Conservation (phyloP, 2,888 invertebrate genomes). For the Gari tellinella region DNA sequence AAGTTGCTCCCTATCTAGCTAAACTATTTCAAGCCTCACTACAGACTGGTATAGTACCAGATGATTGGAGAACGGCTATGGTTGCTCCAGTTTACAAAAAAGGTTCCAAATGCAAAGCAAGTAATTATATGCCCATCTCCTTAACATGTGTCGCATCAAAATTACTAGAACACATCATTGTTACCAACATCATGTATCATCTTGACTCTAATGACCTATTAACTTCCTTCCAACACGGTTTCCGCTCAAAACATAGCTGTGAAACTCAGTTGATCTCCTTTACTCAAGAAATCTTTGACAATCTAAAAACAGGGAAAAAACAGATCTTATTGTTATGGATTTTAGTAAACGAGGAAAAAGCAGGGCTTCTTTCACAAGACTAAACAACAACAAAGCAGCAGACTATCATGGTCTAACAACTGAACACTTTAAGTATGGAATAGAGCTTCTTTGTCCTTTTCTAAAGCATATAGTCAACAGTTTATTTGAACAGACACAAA, state of each 20-base stretch:
- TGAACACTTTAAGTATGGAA: background rate
- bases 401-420: background rate
- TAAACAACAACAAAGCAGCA: slow-evolving; percentile 8
- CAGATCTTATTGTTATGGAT: slow-evolving; percentile 25
- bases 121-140: slow-evolving; percentile 31
- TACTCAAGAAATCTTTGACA: slow-evolving; percentile 30
- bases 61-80: slow-evolving; percentile 22
- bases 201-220: slow-evolving; percentile 17
- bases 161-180: slow-evolving; percentile 26
- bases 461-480: too few species aligned
- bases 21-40: slow-evolving; percentile 5
- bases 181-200: slow-evolving; percentile 21
- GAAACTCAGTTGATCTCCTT: slow-evolving; percentile 23
- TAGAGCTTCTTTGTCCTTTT: too few species aligned
- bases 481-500: too few species aligned
- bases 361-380: background rate
- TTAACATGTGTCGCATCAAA: slow-evolving; percentile 34
- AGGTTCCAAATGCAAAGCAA: slow-evolving; percentile 29
- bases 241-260: slow-evolving; percentile 26
- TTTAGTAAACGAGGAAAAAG: slow-evolving; percentile 23
- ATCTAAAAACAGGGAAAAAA: slow-evolving; percentile 25
- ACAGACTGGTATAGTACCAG: slow-evolving; percentile 18
- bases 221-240: slow-evolving; percentile 11
- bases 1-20: slow-evolving; percentile 13
- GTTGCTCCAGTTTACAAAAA: slow-evolving; percentile 25